Evolutionary conservation across 2,113 vertebrate genomes (phyloP).

Genomic region (Myrmecophaga tridactyla): DNA sequence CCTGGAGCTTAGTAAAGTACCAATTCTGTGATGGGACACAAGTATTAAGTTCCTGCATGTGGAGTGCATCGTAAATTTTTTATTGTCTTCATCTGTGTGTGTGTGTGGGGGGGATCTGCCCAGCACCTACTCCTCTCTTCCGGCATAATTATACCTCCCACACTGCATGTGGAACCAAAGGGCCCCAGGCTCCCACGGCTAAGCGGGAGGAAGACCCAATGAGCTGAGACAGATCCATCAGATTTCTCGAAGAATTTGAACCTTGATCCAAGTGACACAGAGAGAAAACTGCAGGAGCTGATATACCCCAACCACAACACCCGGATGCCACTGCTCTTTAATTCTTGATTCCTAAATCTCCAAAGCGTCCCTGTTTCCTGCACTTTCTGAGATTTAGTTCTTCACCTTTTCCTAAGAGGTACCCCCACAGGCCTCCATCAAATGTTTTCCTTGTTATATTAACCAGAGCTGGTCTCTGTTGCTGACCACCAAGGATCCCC

Average conservation of each 20-base stretch:
- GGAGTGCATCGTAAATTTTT: accelerated
- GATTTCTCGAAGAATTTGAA: background rate
- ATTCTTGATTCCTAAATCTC: background rate
- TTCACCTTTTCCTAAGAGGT: background rate
- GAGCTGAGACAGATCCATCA: background rate
- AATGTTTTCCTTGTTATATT: background rate
- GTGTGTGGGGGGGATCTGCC: background rate
- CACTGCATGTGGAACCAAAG: background rate
- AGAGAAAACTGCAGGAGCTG: background rate
- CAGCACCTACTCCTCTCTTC: background rate
- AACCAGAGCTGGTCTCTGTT: background rate
- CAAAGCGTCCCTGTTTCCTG: background rate
- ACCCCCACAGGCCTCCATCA: accelerated
- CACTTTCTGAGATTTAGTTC: background rate
- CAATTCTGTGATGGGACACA: background rate
- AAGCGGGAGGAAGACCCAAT: background rate
- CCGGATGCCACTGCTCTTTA: background rate
- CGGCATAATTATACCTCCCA: background rate
- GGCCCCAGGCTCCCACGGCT: accelerated
- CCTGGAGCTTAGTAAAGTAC: background rate
- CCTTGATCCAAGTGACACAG: background rate
- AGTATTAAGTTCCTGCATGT: accelerated
- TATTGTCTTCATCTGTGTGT: background rate
- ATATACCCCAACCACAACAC: background rate
- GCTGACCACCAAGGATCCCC: background rate